These are phyloP conservation scores for Cataglyphis livida DNA, from an alignment of 2,888 invertebrate species.

Conservation along the genomic window DNA sequence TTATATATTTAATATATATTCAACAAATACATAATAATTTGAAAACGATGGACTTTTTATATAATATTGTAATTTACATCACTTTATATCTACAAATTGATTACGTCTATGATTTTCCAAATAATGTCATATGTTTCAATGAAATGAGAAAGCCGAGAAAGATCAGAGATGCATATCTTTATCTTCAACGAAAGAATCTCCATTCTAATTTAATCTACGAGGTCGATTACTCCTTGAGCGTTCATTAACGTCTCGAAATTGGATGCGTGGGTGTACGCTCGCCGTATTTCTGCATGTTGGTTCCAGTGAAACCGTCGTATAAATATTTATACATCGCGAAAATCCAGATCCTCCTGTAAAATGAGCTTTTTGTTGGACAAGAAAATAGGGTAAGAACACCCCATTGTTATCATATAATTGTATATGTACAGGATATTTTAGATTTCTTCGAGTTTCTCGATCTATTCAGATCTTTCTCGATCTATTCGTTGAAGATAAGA, in stretches of 20 bases:
- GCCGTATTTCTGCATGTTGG: conserved; percentile 20
- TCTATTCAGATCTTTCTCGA: background rate
- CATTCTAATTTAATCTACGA: conserved; percentile 9
- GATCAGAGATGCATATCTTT: conserved; percentile 17
- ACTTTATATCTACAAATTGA: background rate
- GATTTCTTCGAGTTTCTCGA: background rate
- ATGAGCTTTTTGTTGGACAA: background rate
- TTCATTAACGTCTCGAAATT: conserved; percentile 46
- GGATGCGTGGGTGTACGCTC: background rate
- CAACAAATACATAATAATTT: background rate
- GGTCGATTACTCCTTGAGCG: conserved; percentile 46
- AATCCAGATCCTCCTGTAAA: conserved; percentile 1
- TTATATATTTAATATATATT: background rate
- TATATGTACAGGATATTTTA: background rate
- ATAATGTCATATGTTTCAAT: background rate
- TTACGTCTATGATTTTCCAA: background rate
- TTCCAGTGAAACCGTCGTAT: conserved; percentile 14
- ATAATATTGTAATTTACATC: background rate
- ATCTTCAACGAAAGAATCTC: background rate
- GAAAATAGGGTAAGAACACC: background rate
- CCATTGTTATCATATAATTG: background rate
- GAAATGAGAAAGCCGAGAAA: background rate
- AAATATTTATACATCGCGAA: conserved; percentile 45
- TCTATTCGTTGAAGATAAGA: background rate
- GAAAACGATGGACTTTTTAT: background rate